Percentiles rank a stretch among this genome's conserved stretches.
Conservation (phyloP, 2,797 vertebrate genomes). For the Acanthis flammea region DNA sequence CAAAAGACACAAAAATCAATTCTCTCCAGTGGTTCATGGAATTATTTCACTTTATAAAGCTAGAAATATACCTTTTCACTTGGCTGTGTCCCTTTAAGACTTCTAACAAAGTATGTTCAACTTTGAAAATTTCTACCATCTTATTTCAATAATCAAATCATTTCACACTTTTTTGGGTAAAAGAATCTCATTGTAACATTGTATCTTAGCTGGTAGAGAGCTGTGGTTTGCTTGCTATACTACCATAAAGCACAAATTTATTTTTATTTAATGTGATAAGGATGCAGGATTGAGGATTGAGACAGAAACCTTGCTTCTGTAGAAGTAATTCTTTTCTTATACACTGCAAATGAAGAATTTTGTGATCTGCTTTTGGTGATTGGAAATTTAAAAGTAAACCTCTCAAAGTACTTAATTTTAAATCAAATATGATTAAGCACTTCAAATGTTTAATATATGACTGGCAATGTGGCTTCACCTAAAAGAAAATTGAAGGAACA, state of each 20-base stretch:
- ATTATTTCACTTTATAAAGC: background rate
- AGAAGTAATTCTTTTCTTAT: background rate
- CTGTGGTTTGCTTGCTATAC: background rate
- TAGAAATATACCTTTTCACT: background rate
- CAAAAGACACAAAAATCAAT: conserved; percentile 20
- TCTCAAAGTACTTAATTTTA: background rate
- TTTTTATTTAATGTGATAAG: background rate
- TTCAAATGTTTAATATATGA: background rate
- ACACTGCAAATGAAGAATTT: background rate
- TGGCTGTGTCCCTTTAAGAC: background rate
- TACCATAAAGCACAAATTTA: background rate
- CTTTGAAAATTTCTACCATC: background rate
- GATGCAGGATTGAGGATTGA: background rate
- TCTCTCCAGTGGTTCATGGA: background rate
- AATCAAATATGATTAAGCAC: background rate
- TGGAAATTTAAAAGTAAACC: background rate
- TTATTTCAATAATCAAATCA: background rate
- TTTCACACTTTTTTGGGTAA: background rate
- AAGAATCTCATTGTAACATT: background rate
- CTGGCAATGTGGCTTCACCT: background rate
- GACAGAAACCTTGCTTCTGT: background rate
- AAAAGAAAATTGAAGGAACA: background rate
- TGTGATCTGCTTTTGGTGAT: background rate
- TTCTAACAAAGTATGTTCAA: background rate
- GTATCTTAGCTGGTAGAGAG: background rate